Percentiles rank a stretch among this genome's conserved stretches.
phyloP scores from a whole-genome alignment of 2,888 invertebrate species.

The Eretmocerus hayati region DNA sequence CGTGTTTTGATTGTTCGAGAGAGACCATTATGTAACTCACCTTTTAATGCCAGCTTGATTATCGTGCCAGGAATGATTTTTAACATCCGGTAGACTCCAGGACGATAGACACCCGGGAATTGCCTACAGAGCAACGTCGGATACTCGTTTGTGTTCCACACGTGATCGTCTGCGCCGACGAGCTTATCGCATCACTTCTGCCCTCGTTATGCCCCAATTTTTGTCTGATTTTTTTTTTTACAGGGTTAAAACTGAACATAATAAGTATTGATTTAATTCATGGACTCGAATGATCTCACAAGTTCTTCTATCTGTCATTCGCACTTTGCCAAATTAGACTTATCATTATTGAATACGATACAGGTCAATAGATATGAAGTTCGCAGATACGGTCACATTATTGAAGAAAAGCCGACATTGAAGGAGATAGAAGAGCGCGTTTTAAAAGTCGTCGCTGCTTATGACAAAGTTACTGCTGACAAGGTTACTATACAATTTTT shows the following conservation, averaged over 20 bases:
- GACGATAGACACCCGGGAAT: no score
- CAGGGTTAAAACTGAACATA: no score
- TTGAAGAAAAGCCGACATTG: constrained; percentile 52
- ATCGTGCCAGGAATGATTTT: no score
- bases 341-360: constrained; percentile 2
- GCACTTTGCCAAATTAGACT: not conserved
- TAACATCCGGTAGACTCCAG: no score
- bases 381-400: constrained; percentile 35
- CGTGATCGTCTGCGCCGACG: not conserved
- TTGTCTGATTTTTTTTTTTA: no score
- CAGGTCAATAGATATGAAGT: constrained; percentile 15
- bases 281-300: no score
- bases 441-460: constrained; percentile 77
- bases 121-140: no score
- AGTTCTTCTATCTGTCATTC: no score
- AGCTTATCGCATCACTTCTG: not conserved
- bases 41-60: not conserved
- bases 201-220: not conserved
- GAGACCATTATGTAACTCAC: constrained; percentile 34
- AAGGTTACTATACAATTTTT: constrained; percentile 59
- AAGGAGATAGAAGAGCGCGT: constrained; percentile 73
- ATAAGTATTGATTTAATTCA: no score
- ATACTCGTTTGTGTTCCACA: not conserved
- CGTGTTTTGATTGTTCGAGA: constrained; percentile 8
- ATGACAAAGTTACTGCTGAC: constrained; percentile 80